These are phyloP conservation scores for Apostichopus parvimensis DNA, from an alignment of 35 echinoderm and acorn worm genomes.

Conservation along the genomic window DNA sequence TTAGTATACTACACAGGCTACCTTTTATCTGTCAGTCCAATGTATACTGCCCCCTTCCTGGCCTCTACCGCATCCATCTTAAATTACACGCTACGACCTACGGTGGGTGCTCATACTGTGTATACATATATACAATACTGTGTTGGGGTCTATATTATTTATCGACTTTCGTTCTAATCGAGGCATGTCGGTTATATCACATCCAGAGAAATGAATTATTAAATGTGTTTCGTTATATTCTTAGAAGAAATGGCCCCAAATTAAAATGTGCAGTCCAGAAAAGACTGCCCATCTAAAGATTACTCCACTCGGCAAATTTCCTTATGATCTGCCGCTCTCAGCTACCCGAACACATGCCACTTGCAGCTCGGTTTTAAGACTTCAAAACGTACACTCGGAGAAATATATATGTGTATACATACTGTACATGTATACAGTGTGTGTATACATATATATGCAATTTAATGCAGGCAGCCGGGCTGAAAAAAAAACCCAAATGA, in stretches of 20 bases:
- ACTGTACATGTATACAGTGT: too few species aligned
- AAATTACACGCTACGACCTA: constrained; percentile 11
- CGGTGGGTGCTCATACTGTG: neutral
- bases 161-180: neutral
- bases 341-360: too few species aligned
- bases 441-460: neutral
- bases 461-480: constrained; percentile 13
- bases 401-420: too few species aligned
- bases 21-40: neutral
- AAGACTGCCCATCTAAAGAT: too few species aligned
- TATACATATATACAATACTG: neutral
- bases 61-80: constrained; percentile 22
- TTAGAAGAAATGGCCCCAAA: too few species aligned
- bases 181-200: neutral
- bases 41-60: neutral
- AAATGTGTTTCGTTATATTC: neutral
- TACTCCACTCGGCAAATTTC: too few species aligned
- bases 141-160: neutral
- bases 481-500: constrained; percentile 5
- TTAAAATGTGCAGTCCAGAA: too few species aligned
- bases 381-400: neutral
- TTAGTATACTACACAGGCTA: neutral
- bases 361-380: neutral
- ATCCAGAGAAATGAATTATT: neutral
- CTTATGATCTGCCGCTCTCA: too few species aligned